phyloP scores from a whole-genome alignment of 2,888 invertebrate species.

The Epicampocera succincta region DNA sequence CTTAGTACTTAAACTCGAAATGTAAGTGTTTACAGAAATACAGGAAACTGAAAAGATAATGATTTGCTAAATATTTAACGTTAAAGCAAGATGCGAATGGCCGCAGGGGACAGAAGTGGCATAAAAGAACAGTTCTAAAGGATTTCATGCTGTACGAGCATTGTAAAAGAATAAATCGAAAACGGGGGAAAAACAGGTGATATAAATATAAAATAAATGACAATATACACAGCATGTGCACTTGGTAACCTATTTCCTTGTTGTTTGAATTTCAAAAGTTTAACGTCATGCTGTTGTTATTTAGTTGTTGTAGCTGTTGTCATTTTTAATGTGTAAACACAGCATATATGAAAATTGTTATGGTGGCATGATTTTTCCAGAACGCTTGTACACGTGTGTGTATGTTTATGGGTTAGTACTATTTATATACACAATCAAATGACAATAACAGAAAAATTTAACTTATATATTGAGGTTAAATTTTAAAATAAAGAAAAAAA shows the following conservation, averaged over 20 bases:
- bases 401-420: too few species aligned
- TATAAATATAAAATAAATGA: slow-evolving; percentile 56
- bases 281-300: slow-evolving; percentile 28
- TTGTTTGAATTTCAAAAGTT: slow-evolving; percentile 56
- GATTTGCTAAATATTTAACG: slow-evolving; percentile 57
- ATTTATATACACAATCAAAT: slow-evolving; percentile 3
- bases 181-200: slow-evolving; percentile 39
- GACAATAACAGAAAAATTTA: slow-evolving; percentile 51
- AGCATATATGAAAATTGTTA: slow-evolving; percentile 35
- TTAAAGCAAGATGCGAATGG: slow-evolving; percentile 24
- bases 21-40: slow-evolving; percentile 14
- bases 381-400: background rate
- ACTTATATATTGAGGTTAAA: slow-evolving; percentile 42
- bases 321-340: slow-evolving; percentile 55
- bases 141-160: slow-evolving; percentile 18
- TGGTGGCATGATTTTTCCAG: slow-evolving; percentile 1
- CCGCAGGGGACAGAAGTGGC: background rate
- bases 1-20: slow-evolving; percentile 56
- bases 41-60: slow-evolving; percentile 52
- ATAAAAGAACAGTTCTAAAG: background rate
- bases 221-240: slow-evolving; percentile 65
- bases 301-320: slow-evolving; percentile 36
- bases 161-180: slow-evolving; percentile 33
- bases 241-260: slow-evolving; percentile 68
- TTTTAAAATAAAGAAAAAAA: slow-evolving; percentile 13